Conservation (phyloP, 2,113 vertebrate species). For the Notarius lentiginosus region DNA sequence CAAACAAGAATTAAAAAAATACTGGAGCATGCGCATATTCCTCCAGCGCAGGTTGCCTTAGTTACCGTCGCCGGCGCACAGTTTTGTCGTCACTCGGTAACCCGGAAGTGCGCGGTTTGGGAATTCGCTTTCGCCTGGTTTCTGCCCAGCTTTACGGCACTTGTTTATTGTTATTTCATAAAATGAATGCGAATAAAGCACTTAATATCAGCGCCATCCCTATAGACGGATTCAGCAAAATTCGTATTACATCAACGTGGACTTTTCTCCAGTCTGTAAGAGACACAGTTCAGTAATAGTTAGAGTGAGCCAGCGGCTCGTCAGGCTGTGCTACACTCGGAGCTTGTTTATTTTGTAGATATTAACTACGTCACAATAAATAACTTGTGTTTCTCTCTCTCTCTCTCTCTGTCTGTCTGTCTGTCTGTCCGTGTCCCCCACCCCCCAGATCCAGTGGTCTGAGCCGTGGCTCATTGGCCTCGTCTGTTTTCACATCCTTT, state of each 20-base stretch:
- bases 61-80: too few relatives aligned
- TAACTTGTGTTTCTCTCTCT: not conserved
- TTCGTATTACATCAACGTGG: slow-evolving; percentile 75
- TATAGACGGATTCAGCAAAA: slow-evolving; percentile 71
- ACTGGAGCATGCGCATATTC: not conserved
- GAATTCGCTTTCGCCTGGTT: not conserved
- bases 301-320: not conserved
- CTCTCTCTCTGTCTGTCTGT: not conserved
- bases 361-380: not conserved
- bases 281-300: not conserved
- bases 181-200: slow-evolving; percentile 65
- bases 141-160: not conserved
- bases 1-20: too few relatives aligned
- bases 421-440: not conserved
- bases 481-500: slow-evolving; percentile 79
- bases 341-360: not conserved
- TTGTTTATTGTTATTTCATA: not conserved
- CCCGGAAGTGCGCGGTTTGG: not conserved
- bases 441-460: slow-evolving; percentile 85
- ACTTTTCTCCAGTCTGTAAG: slow-evolving; percentile 77
- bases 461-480: slow-evolving; percentile 88
- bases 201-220: slow-evolving; percentile 69
- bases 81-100: not conserved
- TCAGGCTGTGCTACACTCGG: not conserved
- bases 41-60: not conserved